Evolutionary conservation across 2,888 invertebrate genomes (phyloP), one percentile per base, ranked within the genome.

Genomic region (Agriopis aurantiaria): DNA sequence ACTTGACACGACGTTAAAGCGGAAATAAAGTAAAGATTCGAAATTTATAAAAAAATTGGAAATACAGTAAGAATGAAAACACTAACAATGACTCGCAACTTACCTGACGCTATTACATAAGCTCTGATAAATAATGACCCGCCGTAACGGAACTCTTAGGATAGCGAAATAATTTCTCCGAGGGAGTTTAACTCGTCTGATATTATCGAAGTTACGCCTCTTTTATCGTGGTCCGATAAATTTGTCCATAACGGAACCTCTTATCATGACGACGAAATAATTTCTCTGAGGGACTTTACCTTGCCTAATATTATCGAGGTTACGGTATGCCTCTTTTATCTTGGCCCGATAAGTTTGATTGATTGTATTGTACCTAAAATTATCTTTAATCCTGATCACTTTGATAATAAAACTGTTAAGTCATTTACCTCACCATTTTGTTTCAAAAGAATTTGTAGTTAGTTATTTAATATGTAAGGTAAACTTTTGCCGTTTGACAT

Each of bases 201-300:
- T 23, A 23, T 23, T 23, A 23, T 23, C 17, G 17, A 23, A 0
- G 17, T 23, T 23, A 23, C 17, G 17, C 17, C 17, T 23, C 17
- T 23, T 23, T 23, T 23, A 23, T 23, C 17, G 17, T 23, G 17
- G 17, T 1, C 2, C 17, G 17, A 23, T 23, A 23, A 1, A 23
- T 23, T 23, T 23, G 17, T 23, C 2, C 17, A 23, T 14, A 33
- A 59, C 23, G 12, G 23, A 46, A n/a, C n/a, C 11, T 59, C 12
- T n/a, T 43, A 43, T 11, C 17, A 43, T 8, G n/a, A 48, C 33
- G 48, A 59, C 48, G 46, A n/a, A 23, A 11, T 23, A 11, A 33
- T 63, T 40, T 55, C 62, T 62, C 41, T 7, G 10, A 41, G 71
- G 71, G 71, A 62, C 65, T 72, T 68, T 60, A 61, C 68, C 65